Percentiles rank a stretch among this genome's conserved stretches.
Evolutionary conservation across 2,888 invertebrate genomes (phyloP).

Genomic region (Tetragonula carbonaria): DNA sequence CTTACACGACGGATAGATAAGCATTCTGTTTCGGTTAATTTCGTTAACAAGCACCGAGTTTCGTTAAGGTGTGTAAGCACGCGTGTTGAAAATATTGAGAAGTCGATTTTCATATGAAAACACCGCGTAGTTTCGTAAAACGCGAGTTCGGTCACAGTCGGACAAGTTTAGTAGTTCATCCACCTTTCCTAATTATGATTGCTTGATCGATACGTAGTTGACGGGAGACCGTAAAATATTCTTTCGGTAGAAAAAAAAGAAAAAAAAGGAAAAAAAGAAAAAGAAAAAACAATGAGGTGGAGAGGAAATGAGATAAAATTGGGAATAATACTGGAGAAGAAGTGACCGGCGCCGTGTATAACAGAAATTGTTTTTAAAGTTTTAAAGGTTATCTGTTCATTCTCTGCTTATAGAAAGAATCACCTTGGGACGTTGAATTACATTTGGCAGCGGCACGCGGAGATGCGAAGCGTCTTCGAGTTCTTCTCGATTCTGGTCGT

Average conservation of each 20-base stretch:
- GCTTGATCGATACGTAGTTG: slow-evolving; percentile 37
- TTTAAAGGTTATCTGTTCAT: neutral
- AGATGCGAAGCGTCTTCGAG: slow-evolving; percentile 90
- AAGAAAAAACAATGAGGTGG: neutral
- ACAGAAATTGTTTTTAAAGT: no score
- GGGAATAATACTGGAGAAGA: neutral
- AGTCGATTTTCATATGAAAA: slow-evolving; percentile 2
- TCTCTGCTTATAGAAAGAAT: slow-evolving; percentile 92
- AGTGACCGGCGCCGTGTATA: neutral
- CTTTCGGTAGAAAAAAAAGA: neutral
- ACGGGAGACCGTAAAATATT: neutral
- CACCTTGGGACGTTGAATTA: slow-evolving; percentile 95
- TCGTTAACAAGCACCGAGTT: slow-evolving; percentile 1
- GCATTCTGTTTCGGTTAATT: slow-evolving; percentile 26
- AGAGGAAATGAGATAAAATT: neutral
- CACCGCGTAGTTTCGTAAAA: neutral
- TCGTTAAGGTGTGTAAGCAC: neutral
- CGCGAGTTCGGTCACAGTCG: slow-evolving; percentile 20
- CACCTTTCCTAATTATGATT: slow-evolving; percentile 38
- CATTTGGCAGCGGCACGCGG: slow-evolving; percentile 96
- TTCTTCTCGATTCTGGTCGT: slow-evolving; percentile 95
- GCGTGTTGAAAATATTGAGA: slow-evolving; percentile 13
- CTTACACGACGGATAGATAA: neutral
- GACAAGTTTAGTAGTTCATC: neutral
- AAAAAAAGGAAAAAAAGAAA: neutral